These are phyloP conservation scores for Steinernema feltiae DNA, from an alignment of 1,140 invertebrate species.

Conservation along the genomic window DNA sequence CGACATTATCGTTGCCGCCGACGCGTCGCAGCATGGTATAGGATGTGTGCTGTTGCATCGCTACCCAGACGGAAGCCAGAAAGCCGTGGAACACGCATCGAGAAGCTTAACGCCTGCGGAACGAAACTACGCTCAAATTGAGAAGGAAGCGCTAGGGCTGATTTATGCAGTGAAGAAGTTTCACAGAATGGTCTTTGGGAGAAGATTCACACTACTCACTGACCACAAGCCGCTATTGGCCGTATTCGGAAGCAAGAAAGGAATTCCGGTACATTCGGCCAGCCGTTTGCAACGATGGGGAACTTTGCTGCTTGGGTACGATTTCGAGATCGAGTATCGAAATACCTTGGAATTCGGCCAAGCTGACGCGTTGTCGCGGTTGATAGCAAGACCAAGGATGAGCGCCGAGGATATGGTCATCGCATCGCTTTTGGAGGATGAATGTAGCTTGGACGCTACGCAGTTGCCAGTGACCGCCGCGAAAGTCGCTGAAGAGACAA, in stretches of 20 bases:
- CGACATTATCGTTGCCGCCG: slow-evolving; percentile 41
- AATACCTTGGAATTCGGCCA: slow-evolving; percentile 42
- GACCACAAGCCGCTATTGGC: slow-evolving; percentile 61
- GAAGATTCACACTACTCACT: slow-evolving; percentile 59
- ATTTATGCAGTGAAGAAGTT: slow-evolving; percentile 60
- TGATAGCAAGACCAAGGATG: slow-evolving; percentile 27
- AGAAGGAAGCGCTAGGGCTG: slow-evolving; percentile 62
- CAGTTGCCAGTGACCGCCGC: not conserved
- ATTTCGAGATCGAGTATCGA: slow-evolving; percentile 57
- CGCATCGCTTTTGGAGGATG: not conserved
- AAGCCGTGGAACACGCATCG: slow-evolving; percentile 56
- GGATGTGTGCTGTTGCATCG: slow-evolving; percentile 40
- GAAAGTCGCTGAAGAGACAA: not conserved
- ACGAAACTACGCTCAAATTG: slow-evolving; percentile 61
- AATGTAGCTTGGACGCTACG: too few relatives aligned
- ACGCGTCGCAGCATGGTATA: slow-evolving; percentile 46
- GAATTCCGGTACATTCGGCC: slow-evolving; percentile 49
- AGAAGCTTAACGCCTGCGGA: slow-evolving; percentile 59
- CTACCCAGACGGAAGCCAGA: slow-evolving; percentile 37
- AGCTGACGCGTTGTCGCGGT: slow-evolving; percentile 47
- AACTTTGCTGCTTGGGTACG: slow-evolving; percentile 52
- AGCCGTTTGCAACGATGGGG: slow-evolving; percentile 58
- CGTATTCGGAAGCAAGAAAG: slow-evolving; percentile 57
- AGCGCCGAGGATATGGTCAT: slow-evolving; percentile 31
- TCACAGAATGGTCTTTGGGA: slow-evolving; percentile 59